Base-by-base conservation (phyloP, 2,888 invertebrate species). In the Drosophila diplacantha region DNA sequence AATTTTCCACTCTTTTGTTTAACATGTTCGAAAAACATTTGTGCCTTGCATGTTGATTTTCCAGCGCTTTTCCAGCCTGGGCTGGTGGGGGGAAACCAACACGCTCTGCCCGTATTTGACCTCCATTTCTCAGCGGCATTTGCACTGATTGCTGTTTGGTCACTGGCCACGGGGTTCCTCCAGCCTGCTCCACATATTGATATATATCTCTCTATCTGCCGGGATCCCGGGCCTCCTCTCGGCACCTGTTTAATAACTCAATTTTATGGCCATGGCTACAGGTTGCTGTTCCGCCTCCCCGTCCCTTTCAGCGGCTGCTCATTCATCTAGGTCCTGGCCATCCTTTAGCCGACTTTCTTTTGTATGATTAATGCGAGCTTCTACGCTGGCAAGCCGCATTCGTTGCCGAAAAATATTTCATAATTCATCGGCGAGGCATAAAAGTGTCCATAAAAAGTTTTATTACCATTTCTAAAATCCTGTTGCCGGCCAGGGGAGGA, bases 401-500 rank as follows among this genome's bases (percentile, higher is more conserved):
- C 56, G 51, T 47, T 53, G 59, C 60, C 68, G 35, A 58, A 71
- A 74, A 74, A 78, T 81, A 75, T 83, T 78, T 83, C 75, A 78
- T 83, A 83, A 78, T 67, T 81, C 77, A 79, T 72, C 34, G 66
- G 26, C 31, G 14, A 49, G 63, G 66, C 79, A 79, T 73, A 76
- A 82, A 74, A 79, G 58, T 69, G 64, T 74, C 74, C 72, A 70
- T 80, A 72, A 79, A 70, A 76, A 74, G 80, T 77, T 77, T 77
- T 77, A 77, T 77, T 80, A 72, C 82, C 80, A 72, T 80, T 76
- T 65, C 73, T 72, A 74, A 74, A 76, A 49, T 65, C 69, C 66
- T 61, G 61, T 61, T 60, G 49, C 54, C 38, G 9, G 9, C 12
- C 7, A 22, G 11, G 16, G 26, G 18, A 14, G 41, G 39, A 12